A percentile compares a stretch with the other conserved stretches of the same genome.
Conservation (phyloP, 2,113 vertebrate species). For the Corydoras maculifer region DNA sequence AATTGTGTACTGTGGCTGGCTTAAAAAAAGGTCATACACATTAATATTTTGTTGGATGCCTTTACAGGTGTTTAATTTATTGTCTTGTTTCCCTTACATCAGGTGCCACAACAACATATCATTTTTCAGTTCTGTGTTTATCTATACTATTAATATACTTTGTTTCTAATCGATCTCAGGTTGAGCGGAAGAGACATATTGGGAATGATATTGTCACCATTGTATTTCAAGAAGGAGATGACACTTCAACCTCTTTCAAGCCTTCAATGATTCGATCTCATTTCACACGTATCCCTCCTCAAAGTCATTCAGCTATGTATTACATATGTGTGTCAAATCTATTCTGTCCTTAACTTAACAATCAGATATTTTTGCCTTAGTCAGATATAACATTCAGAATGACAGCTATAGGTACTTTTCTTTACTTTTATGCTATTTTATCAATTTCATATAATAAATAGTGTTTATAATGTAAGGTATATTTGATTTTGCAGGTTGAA, state of each 20-base stretch:
- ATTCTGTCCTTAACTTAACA: conserved; percentile 63
- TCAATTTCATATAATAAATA: neutral
- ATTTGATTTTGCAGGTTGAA: conserved; percentile 75
- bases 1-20: no score
- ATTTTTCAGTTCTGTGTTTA: no score
- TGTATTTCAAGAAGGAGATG: conserved; percentile 95
- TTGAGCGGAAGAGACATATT: conserved; percentile 97
- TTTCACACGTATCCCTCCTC: conserved; percentile 92
- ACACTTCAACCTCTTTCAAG: conserved; percentile 86
- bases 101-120: no score
- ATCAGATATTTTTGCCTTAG: conserved; percentile 99
- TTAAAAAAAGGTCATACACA: no score
- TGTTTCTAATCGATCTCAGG: conserved; percentile 56
- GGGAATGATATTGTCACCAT: conserved; percentile 98
- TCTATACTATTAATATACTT: no score
- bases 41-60: no score
- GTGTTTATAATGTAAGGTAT: neutral
- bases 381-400: conserved; percentile 89
- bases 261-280: conserved; percentile 99
- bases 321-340: neutral
- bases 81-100: no score
- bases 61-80: no score
- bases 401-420: conserved; percentile 90
- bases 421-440: neutral
- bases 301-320: neutral